Percentiles rank a stretch among this genome's conserved stretches.
phyloP scores from a whole-genome alignment of 2,113 vertebrate genomes.

The Ceratotherium simum region DNA sequence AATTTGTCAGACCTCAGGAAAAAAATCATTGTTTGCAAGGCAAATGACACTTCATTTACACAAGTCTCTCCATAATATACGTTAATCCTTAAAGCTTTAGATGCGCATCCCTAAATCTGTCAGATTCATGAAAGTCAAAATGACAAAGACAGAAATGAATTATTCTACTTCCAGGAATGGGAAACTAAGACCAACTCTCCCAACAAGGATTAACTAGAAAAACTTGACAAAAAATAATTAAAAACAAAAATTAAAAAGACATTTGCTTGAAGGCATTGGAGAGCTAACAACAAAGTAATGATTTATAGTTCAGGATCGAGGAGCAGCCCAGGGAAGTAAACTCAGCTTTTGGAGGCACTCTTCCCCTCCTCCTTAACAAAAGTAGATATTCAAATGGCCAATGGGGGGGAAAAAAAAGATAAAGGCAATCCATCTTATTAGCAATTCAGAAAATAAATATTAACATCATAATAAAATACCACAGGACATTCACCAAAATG shows the following conservation, averaged over 20 bases:
- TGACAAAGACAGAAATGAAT: not conserved
- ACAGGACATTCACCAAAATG: not conserved
- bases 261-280: not conserved
- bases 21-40: not conserved
- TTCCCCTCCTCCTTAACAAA: not conserved
- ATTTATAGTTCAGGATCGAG: not conserved
- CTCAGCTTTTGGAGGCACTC: not conserved
- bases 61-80: not conserved
- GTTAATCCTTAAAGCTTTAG: slow-evolving; percentile 57
- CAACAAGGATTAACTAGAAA: slow-evolving; percentile 9
- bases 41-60: slow-evolving; percentile 44
- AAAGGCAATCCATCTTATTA: slow-evolving; percentile 8
- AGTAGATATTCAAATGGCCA: not conserved
- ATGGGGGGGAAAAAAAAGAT: not conserved
- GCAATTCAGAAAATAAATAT: slow-evolving; percentile 5
- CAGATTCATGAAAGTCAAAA: slow-evolving; percentile 47
- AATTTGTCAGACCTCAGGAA: slow-evolving; percentile 54
- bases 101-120: not conserved
- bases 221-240: slow-evolving; percentile 25
- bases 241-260: slow-evolving; percentile 7
- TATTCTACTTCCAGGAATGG: not conserved
- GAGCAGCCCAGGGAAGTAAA: not conserved
- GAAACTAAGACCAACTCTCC: not conserved
- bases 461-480: not conserved
- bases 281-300: not conserved